Percentiles rank a stretch among this genome's conserved stretches.
These are phyloP conservation scores for Epicauta chinensis DNA, from an alignment of 1,140 invertebrate species.

Conservation along the genomic window DNA sequence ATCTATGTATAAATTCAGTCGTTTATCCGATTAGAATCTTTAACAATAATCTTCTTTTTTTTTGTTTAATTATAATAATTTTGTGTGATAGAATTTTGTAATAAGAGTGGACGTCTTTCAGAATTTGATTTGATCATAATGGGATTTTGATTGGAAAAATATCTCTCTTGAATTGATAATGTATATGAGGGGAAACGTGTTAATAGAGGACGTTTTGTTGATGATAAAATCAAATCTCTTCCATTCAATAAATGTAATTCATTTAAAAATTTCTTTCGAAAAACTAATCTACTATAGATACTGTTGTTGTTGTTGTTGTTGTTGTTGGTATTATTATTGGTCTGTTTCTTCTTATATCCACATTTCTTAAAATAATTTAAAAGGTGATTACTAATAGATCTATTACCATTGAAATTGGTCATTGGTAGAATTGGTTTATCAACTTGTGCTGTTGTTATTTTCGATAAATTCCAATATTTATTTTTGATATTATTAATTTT, in stretches of 20 bases:
- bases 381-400: slow-evolving; percentile 21
- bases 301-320: slow-evolving; percentile 38
- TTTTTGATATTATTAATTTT: no score
- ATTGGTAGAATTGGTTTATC: no score
- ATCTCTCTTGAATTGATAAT: neutral
- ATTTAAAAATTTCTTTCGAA: slow-evolving; percentile 32
- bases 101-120: slow-evolving; percentile 38
- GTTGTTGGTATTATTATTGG: slow-evolving; percentile 34
- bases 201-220: slow-evolving; percentile 46
- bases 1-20: no score
- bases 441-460: no score
- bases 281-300: slow-evolving; percentile 35
- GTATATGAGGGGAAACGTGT: slow-evolving; percentile 39
- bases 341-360: slow-evolving; percentile 41
- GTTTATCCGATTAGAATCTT: no score
- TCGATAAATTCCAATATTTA: no score
- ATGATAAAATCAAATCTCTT: slow-evolving; percentile 46
- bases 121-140: slow-evolving; percentile 35
- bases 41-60: no score
- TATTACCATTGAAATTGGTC: no score
- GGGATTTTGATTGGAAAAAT: no score
- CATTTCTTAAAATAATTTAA: slow-evolving; percentile 46
- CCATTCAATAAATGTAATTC: slow-evolving; percentile 42
- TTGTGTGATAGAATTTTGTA: slow-evolving; percentile 19
- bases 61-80: no score